Percentiles rank a stretch among this genome's conserved stretches.
Evolutionary conservation across 2,797 vertebrate species (phyloP).

Genomic region (Ctenosaura bakeri): DNA sequence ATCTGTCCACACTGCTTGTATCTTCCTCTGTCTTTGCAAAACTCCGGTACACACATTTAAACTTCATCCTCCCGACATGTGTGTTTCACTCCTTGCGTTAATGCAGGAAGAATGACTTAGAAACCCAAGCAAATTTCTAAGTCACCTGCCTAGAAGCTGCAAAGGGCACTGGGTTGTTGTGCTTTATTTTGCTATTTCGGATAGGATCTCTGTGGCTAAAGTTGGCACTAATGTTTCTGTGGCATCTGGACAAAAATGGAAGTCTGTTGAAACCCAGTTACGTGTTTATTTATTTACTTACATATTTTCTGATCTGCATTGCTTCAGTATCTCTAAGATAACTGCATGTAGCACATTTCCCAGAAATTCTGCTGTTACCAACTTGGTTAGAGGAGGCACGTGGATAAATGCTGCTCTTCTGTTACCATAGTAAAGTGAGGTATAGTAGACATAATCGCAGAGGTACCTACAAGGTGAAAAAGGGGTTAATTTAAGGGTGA

Average conservation of each 20-base stretch:
- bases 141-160: too few species aligned
- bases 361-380: constrained; percentile 75
- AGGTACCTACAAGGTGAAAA: constrained; percentile 80
- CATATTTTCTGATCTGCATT: constrained; percentile 22
- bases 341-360: constrained; percentile 82
- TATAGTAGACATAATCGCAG: constrained; percentile 88
- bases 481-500: constrained; percentile 23
- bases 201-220: neutral
- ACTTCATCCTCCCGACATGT: neutral
- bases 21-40: neutral
- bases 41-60: neutral
- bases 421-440: constrained; percentile 82
- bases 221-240: neutral
- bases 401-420: constrained; percentile 85
- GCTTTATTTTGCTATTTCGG: constrained; percentile 8
- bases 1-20: neutral
- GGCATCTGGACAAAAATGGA: constrained; percentile 14
- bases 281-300: neutral
- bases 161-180: too few species aligned
- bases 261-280: neutral
- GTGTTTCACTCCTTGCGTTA: neutral
- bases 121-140: too few species aligned
- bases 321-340: constrained; percentile 73
- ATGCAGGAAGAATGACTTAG: neutral
- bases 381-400: constrained; percentile 77